Percentiles rank a stretch among this genome's conserved stretches.
Evolutionary conservation across 1,140 invertebrate species (phyloP).

Genomic region (Trichoplusia ni): DNA sequence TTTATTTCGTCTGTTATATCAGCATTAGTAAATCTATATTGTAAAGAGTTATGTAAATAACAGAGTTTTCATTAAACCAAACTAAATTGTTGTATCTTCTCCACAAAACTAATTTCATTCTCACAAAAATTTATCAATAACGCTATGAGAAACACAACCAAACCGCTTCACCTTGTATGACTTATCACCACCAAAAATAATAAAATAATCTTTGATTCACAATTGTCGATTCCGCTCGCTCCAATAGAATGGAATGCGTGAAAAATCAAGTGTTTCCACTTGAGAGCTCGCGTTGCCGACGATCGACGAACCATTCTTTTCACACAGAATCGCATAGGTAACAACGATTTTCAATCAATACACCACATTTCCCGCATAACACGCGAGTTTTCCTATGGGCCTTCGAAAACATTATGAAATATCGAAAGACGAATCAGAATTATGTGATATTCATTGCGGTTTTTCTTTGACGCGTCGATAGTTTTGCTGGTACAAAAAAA

Average conservation of each 20-base stretch:
- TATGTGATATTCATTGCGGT: conserved; percentile 12
- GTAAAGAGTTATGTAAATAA: no score
- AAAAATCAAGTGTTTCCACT: conserved; percentile 24
- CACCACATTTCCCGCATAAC: conserved; percentile 26
- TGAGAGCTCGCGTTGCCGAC: background rate
- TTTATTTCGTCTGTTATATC: no score
- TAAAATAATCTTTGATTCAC: background rate
- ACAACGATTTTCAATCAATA: conserved; percentile 33
- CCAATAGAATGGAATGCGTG: conserved; percentile 14
- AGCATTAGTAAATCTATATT: no score
- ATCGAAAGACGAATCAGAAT: conserved; percentile 4
- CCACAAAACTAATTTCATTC: no score
- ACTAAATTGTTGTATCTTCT: no score
- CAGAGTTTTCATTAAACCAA: no score
- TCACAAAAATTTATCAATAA: no score
- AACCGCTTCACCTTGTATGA: background rate
- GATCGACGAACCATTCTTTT: conserved; percentile 3
- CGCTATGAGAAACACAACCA: background rate
- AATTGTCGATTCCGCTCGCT: conserved; percentile 4
- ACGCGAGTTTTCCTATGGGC: conserved; percentile 9
- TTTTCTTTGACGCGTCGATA: background rate
- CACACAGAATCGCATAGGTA: conserved; percentile 32
- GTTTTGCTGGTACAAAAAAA: background rate
- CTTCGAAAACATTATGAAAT: background rate
- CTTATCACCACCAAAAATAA: background rate